Percentiles rank a stretch among this genome's conserved stretches.
phyloP scores from a whole-genome alignment of 2,797 vertebrate species.

The Acanthopagrus latus region DNA sequence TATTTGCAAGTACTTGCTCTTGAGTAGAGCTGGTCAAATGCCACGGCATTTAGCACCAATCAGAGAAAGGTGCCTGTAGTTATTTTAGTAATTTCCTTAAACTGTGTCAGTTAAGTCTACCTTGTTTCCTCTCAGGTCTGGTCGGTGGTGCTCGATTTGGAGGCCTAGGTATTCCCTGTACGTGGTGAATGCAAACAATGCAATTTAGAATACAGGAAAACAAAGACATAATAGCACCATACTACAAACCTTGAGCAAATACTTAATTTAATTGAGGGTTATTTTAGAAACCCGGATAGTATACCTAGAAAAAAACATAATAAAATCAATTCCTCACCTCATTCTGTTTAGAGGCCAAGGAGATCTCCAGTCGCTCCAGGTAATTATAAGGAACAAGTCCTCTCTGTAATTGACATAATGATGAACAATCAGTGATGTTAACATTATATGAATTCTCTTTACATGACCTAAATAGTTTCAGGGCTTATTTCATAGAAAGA shows the following conservation, averaged over 20 bases:
- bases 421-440: background rate
- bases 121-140: constrained; percentile 75
- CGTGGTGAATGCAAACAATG: constrained; percentile 22
- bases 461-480: background rate
- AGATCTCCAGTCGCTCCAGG: constrained; percentile 90
- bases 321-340: constrained; percentile 61
- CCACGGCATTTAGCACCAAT: background rate
- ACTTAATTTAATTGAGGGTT: background rate
- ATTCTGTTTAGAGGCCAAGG: constrained; percentile 72
- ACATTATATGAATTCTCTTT: background rate
- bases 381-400: constrained; percentile 97
- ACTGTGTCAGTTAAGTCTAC: constrained; percentile 33
- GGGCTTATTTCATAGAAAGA: background rate
- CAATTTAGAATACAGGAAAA: background rate
- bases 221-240: background rate
- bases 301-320: background rate
- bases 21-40: background rate
- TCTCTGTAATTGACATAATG: constrained; percentile 80
- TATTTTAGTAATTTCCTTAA: background rate
- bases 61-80: background rate
- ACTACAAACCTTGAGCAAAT: background rate
- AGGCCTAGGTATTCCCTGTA: constrained; percentile 55
- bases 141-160: constrained; percentile 74
- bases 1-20: background rate
- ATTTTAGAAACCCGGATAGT: background rate